Evolutionary conservation across 2,888 invertebrate species (phyloP), one percentile per base, ranked within the genome.

Genomic region (Nasonia oneida): DNA sequence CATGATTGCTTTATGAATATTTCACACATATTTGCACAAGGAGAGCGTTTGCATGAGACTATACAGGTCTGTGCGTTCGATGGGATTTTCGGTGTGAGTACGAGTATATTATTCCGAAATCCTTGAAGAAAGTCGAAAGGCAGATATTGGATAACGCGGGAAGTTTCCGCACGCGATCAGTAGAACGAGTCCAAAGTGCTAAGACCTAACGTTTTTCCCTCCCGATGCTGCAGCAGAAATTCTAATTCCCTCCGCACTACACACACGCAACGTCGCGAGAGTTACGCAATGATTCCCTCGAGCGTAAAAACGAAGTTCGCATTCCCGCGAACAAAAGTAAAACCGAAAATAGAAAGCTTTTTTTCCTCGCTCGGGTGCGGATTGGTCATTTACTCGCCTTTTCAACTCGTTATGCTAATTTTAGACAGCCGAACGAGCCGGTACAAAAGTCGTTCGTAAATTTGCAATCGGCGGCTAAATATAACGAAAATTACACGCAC

Each of bases 311-410:
- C n/a, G n/a, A 57, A 57, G 18, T n/a, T n/a, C 10, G 10, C n/a
- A 61, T 61, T 61, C 57, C 6, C 18, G 57, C 57, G 33, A 67
- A 67, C 67, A 67, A 67, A 67, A n/a, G 67, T 67, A 67, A 61
- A 67, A 64, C 64, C 10, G 2, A 61, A 29, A 67, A 3, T 29
- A 61, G 37, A 12, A 29, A 67, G 33, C 14, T 67, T 29, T 67
- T n/a, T n/a, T 67, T 67, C 14, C 6, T 3, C 23, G n/a, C 12
- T 67, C 64, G 33, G 33, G 64, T 67, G 29, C 29, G 64, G 33
- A 67, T 67, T 67, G 29, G 64, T 67, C 64, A 67, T 15, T 67
- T 57, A 57, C 4, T 67, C 14, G n/a, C 33, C 6, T 61, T 61
- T 61, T 18, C 57, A 61, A n/a, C 47, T 47, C 47, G 47, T 47